Evolutionary conservation across 2,888 invertebrate genomes (phyloP).

Genomic region (Cataglyphis albicans): DNA sequence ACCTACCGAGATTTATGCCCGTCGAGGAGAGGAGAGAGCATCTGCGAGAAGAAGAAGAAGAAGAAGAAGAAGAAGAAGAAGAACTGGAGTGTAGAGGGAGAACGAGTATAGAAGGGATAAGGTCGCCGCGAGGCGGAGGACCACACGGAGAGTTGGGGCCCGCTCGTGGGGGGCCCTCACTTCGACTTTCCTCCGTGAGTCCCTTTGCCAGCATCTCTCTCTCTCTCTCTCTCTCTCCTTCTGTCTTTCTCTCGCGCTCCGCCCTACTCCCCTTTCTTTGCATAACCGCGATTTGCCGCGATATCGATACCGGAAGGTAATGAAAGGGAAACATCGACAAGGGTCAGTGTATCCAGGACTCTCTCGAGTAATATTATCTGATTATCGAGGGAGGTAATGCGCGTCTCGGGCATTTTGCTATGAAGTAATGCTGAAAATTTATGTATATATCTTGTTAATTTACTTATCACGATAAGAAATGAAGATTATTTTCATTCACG

Average conservation of each 20-base stretch:
- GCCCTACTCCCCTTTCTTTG: slow-evolving; percentile 58
- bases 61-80: slow-evolving; percentile 57
- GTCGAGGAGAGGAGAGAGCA: slow-evolving; percentile 68
- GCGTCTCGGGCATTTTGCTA: not conserved
- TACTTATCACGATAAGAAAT: not conserved
- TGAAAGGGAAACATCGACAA: slow-evolving; percentile 9
- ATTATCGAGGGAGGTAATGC: slow-evolving; percentile 8
- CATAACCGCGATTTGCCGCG: slow-evolving; percentile 58
- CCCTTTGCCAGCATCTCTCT: slow-evolving; percentile 60
- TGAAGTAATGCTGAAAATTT: slow-evolving; percentile 4
- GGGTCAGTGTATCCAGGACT: slow-evolving; percentile 21
- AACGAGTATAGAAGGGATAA: slow-evolving; percentile 81
- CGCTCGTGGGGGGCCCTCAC: slow-evolving; percentile 82
- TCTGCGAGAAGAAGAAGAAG: slow-evolving; percentile 71
- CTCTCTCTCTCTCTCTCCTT: slow-evolving; percentile 26
- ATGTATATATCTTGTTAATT: not conserved
- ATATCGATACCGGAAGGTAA: slow-evolving; percentile 34
- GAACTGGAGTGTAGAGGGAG: slow-evolving; percentile 55
- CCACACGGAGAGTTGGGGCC: slow-evolving; percentile 82
- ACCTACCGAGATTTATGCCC: slow-evolving; percentile 82
- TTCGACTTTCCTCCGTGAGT: slow-evolving; percentile 76
- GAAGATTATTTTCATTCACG: slow-evolving; percentile 31
- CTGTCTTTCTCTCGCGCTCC: slow-evolving; percentile 30
- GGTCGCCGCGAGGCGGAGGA: slow-evolving; percentile 83
- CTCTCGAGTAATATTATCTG: slow-evolving; percentile 30